These are phyloP conservation scores for Ophioninae sp. DNA, from an alignment of 2,888 invertebrate species.

Conservation along the genomic window DNA sequence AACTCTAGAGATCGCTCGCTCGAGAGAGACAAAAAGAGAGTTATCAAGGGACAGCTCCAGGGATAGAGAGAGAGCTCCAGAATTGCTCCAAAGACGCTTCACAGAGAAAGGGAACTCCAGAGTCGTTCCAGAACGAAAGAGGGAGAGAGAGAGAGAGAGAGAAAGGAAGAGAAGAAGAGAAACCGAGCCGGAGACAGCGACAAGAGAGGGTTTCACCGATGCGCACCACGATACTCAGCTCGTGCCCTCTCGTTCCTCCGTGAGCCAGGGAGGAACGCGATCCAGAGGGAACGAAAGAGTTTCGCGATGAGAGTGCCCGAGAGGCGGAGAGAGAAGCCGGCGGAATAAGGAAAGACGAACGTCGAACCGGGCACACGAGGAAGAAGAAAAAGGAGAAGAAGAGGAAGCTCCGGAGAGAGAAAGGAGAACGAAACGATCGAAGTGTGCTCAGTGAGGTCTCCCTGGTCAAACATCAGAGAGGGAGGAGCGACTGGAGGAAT, in stretches of 20 bases:
- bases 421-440: constrained; percentile 60
- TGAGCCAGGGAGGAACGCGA: constrained; percentile 36
- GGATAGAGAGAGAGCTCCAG: constrained; percentile 11
- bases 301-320: constrained; percentile 32
- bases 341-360: constrained; percentile 41
- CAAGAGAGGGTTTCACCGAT: constrained; percentile 68
- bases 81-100: too few relatives aligned
- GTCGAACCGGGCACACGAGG: constrained; percentile 41
- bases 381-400: constrained; percentile 21
- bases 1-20: too few relatives aligned
- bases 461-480: constrained; percentile 61
- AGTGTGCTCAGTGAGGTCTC: constrained; percentile 65
- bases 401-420: constrained; percentile 8
- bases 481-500: constrained; percentile 59
- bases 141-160: constrained; percentile 23
- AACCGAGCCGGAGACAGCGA: too few relatives aligned
- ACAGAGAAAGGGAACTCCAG: neutral
- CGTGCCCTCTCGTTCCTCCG: constrained; percentile 52
- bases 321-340: constrained; percentile 45
- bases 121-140: constrained; percentile 41
- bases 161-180: too few relatives aligned
- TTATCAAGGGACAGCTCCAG: too few relatives aligned
- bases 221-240: constrained; percentile 66
- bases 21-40: too few relatives aligned
- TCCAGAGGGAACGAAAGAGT: constrained; percentile 43